phyloP scores from a whole-genome alignment of 2,888 invertebrate species.

The Drosophila diplacantha region DNA sequence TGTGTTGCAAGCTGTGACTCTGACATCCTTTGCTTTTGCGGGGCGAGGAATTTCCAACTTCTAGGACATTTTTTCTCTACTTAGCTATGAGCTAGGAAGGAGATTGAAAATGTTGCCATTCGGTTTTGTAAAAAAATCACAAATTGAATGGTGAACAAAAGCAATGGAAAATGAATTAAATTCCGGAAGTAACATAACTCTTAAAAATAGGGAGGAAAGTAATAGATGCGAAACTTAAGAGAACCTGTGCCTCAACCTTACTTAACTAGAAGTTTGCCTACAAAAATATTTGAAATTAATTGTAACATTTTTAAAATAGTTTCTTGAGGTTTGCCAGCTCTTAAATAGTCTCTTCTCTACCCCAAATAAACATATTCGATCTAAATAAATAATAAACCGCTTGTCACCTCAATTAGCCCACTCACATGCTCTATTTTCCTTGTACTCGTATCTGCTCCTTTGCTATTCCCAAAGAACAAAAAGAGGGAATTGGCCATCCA shows the following conservation, averaged over 20 bases:
- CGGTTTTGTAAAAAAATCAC: slow-evolving; percentile 16
- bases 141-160: slow-evolving; percentile 10
- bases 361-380: neutral
- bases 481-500: slow-evolving; percentile 5
- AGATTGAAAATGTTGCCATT: slow-evolving; percentile 11
- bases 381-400: neutral
- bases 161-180: neutral
- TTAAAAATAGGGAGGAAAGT: neutral
- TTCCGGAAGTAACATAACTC: neutral
- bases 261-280: neutral
- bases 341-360: neutral
- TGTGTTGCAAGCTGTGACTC: slow-evolving; percentile 52
- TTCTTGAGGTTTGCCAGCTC: neutral
- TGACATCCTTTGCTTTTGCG: slow-evolving; percentile 16
- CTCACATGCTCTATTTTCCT: neutral
- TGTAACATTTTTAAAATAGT: neutral
- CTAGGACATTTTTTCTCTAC: slow-evolving; percentile 7
- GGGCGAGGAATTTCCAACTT: slow-evolving; percentile 40
- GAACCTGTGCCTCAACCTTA: neutral
- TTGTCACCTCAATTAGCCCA: neutral
- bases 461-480: neutral
- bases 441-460: neutral
- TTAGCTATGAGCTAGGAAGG: neutral
- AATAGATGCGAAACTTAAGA: neutral
- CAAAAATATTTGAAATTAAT: neutral